phyloP scores from a whole-genome alignment of 2,888 invertebrate species.

The Cephus pygmeus region DNA sequence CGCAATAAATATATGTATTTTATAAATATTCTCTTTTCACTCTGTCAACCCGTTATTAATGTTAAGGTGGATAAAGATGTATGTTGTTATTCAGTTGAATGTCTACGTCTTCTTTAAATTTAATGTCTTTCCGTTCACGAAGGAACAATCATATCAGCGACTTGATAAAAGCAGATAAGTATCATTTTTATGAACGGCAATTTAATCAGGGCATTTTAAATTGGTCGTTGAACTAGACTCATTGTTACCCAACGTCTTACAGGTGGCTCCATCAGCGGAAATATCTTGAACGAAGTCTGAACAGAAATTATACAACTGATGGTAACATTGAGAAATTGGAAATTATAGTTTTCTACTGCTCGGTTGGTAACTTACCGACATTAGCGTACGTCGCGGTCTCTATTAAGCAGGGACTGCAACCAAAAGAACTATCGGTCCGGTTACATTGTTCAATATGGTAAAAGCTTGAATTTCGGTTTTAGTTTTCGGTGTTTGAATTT shows the following conservation, averaged over 20 bases:
- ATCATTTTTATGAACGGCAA: not conserved
- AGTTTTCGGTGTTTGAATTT: too few species aligned
- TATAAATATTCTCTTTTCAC: constrained; percentile 11
- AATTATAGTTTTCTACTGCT: not conserved
- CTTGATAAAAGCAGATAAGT: not conserved
- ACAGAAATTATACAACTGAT: not conserved
- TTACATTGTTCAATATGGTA: too few species aligned
- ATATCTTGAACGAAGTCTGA: not conserved
- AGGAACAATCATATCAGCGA: not conserved
- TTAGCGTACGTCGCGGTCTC: too few species aligned
- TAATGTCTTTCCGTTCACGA: not conserved
- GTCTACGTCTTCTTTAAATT: not conserved
- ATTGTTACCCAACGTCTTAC: not conserved
- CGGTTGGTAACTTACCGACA: too few species aligned
- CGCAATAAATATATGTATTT: constrained; percentile 24
- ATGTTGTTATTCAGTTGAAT: not conserved
- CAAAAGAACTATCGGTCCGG: too few species aligned
- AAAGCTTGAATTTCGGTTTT: too few species aligned
- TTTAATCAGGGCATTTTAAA: not conserved
- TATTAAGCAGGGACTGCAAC: too few species aligned
- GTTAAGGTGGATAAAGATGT: not conserved
- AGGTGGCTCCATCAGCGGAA: not conserved
- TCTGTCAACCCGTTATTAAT: not conserved
- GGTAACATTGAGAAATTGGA: not conserved
- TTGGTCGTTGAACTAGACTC: not conserved